Conservation (phyloP, 2,797 vertebrate species). For the Erithacus rubecula region DNA sequence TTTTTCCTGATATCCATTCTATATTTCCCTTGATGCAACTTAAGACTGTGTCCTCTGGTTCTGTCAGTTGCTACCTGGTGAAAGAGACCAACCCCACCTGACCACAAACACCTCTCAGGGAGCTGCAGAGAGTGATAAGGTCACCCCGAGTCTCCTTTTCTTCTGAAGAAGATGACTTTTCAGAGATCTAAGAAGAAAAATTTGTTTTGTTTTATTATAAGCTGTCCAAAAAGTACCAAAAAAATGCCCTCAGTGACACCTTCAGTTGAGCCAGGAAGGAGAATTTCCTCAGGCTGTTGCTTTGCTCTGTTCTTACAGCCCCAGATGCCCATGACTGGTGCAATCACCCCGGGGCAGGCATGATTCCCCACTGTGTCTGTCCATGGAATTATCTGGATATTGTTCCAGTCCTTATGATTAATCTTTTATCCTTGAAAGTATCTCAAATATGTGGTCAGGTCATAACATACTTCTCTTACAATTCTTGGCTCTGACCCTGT, state of each 20-base stretch:
- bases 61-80: too few relatives aligned
- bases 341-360: rapidly evolving
- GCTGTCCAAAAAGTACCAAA: not conserved
- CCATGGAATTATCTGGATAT: not conserved
- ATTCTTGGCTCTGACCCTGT: not conserved
- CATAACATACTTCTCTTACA: not conserved
- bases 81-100: too few relatives aligned
- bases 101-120: too few relatives aligned
- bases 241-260: not conserved
- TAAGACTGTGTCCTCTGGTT: too few relatives aligned
- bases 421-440: not conserved
- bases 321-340: not conserved
- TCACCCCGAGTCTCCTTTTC: too few relatives aligned
- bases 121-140: too few relatives aligned
- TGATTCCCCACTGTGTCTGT: not conserved
- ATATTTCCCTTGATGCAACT: too few relatives aligned
- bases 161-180: too few relatives aligned
- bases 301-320: not conserved
- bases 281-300: not conserved
- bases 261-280: not conserved
- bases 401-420: not conserved
- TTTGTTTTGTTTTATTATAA: not conserved
- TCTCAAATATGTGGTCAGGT: not conserved
- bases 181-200: not conserved
- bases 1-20: too few relatives aligned